Evolutionary conservation across 2,888 invertebrate genomes (phyloP).

Genomic region (Sylvicola fuscatus): DNA sequence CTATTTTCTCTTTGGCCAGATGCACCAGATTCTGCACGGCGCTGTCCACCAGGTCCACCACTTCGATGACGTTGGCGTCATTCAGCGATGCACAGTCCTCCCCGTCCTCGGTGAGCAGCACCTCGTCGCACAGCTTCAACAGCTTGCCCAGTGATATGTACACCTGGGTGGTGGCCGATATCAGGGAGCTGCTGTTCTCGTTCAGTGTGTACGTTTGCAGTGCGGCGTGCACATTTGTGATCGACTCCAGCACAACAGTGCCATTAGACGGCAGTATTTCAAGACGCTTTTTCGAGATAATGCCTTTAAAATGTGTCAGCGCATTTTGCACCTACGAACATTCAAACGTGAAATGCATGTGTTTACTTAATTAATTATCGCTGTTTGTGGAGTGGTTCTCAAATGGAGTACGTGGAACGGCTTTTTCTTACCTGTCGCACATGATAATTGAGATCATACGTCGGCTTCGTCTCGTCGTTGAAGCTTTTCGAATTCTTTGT

Average conservation of each 20-base stretch:
- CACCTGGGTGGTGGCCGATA: constrained; percentile 64
- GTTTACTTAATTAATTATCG: no score
- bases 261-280: constrained; percentile 90
- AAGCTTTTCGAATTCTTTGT: constrained; percentile 28
- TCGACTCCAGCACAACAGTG: constrained; percentile 80
- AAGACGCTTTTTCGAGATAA: constrained; percentile 74
- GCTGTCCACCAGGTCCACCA: constrained; percentile 48
- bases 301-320: constrained; percentile 78
- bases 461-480: constrained; percentile 36
- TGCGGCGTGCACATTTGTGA: constrained; percentile 63
- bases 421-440: constrained; percentile 36
- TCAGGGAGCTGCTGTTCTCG: constrained; percentile 22
- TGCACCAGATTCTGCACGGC: constrained; percentile 56
- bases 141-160: constrained; percentile 72
- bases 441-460: constrained; percentile 52
- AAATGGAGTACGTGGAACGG: no score
- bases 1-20: constrained; percentile 65
- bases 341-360: no score
- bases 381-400: no score
- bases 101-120: constrained; percentile 49
- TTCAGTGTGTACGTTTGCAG: constrained; percentile 22
- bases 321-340: constrained; percentile 40
- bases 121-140: constrained; percentile 77
- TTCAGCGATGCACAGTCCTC: constrained; percentile 26
- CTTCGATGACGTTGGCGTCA: constrained; percentile 41